Evolutionary conservation across 1,140 invertebrate genomes (phyloP).

Genomic region (Diorhabda elongata): DNA sequence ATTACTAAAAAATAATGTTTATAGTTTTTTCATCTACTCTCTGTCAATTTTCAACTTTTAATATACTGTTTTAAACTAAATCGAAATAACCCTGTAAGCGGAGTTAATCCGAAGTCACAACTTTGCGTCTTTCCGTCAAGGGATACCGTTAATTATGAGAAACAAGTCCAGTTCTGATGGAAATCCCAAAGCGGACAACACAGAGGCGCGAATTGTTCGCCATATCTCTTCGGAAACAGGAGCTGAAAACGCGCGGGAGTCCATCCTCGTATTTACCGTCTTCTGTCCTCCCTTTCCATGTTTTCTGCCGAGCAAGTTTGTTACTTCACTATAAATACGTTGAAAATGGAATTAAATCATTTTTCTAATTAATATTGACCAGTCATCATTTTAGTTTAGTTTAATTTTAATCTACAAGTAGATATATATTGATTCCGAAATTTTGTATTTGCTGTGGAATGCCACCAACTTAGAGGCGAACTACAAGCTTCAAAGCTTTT

Average conservation of each 20-base stretch:
- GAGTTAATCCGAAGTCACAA: constrained; percentile 17
- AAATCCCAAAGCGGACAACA: constrained; percentile 19
- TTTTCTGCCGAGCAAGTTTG: constrained; percentile 23
- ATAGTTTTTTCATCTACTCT: no score
- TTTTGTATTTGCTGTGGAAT: no score
- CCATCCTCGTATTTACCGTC: constrained; percentile 9
- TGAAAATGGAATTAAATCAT: no score
- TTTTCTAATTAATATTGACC: no score
- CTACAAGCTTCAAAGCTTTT: no score
- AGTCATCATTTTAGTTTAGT: no score
- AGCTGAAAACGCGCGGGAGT: constrained; percentile 11
- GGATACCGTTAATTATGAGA: constrained; percentile 33
- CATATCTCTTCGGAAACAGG: constrained; percentile 16
- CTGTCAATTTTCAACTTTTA: no score
- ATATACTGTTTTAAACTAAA: no score
- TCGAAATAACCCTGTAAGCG: background rate
- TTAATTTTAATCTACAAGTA: no score
- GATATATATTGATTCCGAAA: no score
- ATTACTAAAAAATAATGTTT: no score
- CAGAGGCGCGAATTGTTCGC: constrained; percentile 11
- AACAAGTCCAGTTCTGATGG: constrained; percentile 31
- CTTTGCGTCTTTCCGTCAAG: constrained; percentile 17
- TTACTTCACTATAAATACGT: background rate
- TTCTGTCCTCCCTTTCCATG: constrained; percentile 16
- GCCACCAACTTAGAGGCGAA: no score